These are phyloP conservation scores for Albula goreensis DNA, from an alignment of 2,113 vertebrate species.

Conservation along the genomic window DNA sequence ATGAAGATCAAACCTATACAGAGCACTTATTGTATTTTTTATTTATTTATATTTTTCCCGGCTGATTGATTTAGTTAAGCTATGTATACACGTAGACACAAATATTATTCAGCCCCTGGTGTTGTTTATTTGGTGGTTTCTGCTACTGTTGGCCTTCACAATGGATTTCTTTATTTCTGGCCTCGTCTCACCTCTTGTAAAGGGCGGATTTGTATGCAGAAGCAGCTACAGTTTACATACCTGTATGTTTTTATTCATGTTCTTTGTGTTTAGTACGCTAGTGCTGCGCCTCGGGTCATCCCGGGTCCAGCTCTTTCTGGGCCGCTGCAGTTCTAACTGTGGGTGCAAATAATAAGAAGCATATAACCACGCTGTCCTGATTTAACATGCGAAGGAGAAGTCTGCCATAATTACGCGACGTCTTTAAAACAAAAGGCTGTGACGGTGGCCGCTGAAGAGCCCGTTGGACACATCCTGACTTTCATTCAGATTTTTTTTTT, in stretches of 20 bases:
- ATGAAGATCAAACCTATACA: neutral
- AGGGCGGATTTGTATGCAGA: neutral
- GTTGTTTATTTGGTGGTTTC: conserved; percentile 16
- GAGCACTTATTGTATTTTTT: neutral
- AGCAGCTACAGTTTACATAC: neutral
- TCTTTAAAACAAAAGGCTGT: too few relatives aligned
- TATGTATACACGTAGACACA: neutral
- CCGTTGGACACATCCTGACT: too few relatives aligned
- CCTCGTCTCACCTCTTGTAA: neutral
- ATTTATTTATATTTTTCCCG: neutral
- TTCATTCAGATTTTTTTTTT: too few relatives aligned
- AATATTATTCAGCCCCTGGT: conserved; percentile 21
- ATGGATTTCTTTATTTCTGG: conserved; percentile 18
- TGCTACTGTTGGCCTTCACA: conserved; percentile 16
- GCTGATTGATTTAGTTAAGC: neutral
- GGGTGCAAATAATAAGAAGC: too few relatives aligned
- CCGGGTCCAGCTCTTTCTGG: neutral
- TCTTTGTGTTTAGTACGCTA: neutral
- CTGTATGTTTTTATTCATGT: neutral
- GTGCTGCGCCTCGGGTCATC: too few relatives aligned
- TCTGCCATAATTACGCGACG: too few relatives aligned
- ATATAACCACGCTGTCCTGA: too few relatives aligned
- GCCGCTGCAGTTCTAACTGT: too few relatives aligned
- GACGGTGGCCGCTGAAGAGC: too few relatives aligned
- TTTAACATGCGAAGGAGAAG: too few relatives aligned